Evolutionary conservation across 2,113 vertebrate genomes (phyloP).

Genomic region (Eulemur rufifrons): DNA sequence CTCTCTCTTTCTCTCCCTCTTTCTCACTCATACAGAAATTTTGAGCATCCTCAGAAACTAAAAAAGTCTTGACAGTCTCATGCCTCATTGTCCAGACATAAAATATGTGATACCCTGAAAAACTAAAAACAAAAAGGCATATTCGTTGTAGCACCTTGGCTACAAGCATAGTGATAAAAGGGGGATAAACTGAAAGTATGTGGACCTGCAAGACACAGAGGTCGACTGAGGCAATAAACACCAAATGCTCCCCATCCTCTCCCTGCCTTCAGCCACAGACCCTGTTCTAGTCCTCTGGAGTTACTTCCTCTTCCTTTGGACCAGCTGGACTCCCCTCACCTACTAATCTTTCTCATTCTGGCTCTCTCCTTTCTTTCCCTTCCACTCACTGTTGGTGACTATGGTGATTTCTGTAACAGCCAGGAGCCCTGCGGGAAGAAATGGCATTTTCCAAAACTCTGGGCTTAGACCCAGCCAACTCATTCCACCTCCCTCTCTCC

Average conservation of each 20-base stretch:
- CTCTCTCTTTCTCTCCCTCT: background rate
- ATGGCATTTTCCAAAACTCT: conserved; percentile 70
- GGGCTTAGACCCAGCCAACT: conserved; percentile 58
- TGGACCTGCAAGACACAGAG: background rate
- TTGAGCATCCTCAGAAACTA: background rate
- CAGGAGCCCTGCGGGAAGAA: conserved; percentile 43
- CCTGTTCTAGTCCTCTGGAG: background rate
- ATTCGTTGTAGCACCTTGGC: background rate
- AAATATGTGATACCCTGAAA: background rate
- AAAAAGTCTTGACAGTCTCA: background rate
- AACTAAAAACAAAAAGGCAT: background rate
- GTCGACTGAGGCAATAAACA: background rate
- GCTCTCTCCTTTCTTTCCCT: background rate
- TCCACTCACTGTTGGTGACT: background rate
- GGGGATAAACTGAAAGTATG: fast-evolving
- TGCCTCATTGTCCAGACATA: background rate
- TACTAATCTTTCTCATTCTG: background rate
- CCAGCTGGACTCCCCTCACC: background rate
- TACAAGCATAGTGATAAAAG: background rate
- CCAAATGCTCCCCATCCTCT: too few relatives aligned
- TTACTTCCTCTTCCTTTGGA: background rate
- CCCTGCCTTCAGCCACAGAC: background rate
- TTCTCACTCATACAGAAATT: background rate
- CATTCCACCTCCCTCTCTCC: conserved; percentile 28
- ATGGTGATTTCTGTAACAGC: conserved; percentile 1